A percentile compares a stretch with the other conserved stretches of the same genome.
Conservation (phyloP, 2,888 invertebrate genomes). For the Apamea monoglypha region DNA sequence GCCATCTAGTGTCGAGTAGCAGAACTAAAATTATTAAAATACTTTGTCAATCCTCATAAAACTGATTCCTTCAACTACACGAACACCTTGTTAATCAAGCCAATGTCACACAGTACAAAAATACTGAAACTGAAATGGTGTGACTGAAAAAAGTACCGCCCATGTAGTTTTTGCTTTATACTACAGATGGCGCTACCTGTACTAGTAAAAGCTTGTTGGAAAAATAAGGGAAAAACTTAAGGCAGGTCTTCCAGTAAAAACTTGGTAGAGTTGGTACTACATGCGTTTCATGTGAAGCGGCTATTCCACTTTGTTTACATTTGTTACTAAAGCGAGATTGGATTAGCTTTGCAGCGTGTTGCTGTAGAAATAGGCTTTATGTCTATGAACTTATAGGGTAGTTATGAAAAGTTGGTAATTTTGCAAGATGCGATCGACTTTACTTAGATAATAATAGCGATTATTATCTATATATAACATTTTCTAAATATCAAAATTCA, state of each 20-base stretch:
- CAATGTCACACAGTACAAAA: background rate
- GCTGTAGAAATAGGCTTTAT: background rate
- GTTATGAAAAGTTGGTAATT: background rate
- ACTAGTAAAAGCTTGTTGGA: too few species aligned
- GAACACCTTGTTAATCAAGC: background rate
- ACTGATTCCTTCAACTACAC: background rate
- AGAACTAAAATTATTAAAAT: conserved; percentile 35
- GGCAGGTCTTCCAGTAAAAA: background rate
- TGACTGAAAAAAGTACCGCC: background rate
- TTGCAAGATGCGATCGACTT: background rate
- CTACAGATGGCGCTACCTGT: conserved; percentile 35
- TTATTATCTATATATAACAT: background rate
- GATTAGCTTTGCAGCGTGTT: background rate
- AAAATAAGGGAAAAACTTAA: too few species aligned
- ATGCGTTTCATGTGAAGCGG: background rate
- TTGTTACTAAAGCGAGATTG: background rate
- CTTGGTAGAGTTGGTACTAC: background rate
- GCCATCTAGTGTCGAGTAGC: conserved; percentile 80
- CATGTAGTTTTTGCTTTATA: background rate
- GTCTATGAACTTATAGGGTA: background rate
- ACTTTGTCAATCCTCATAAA: background rate
- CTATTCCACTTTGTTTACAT: background rate
- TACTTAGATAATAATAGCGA: too few species aligned
- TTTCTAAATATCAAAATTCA: background rate
- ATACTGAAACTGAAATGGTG: background rate